phyloP scores from a whole-genome alignment of 2,888 invertebrate genomes.

The Melanostoma mellinum region DNA sequence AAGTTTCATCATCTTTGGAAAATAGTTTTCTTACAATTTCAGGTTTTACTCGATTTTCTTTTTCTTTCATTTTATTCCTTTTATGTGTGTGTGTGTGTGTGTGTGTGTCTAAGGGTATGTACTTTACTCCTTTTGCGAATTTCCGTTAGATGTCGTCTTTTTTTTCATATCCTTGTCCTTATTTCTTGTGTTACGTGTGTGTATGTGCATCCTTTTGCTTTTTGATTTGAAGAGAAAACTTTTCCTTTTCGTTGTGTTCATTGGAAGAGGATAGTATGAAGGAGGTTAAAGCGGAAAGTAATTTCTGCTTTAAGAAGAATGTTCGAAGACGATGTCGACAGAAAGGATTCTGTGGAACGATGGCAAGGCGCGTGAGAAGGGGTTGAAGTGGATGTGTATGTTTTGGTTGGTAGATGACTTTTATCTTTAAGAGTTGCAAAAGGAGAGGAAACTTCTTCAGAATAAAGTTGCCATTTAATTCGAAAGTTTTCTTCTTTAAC shows the following conservation, averaged over 20 bases:
- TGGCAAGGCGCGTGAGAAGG: background rate
- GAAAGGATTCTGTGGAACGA: background rate
- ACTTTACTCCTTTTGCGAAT: constrained; percentile 19
- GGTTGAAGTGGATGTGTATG: constrained; percentile 56
- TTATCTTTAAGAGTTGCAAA: constrained; percentile 47
- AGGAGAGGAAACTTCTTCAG: constrained; percentile 26
- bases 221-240: constrained; percentile 64
- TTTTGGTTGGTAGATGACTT: constrained; percentile 43
- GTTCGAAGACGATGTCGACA: constrained; percentile 43
- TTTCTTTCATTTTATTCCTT: constrained; percentile 11
- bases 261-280: background rate
- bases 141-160: constrained; percentile 26
- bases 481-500: constrained; percentile 50
- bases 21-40: constrained; percentile 70
- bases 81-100: no score
- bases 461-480: constrained; percentile 65
- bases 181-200: constrained; percentile 38
- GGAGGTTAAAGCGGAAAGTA: constrained; percentile 41
- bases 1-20: constrained; percentile 70
- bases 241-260: constrained; percentile 30
- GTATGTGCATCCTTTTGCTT: constrained; percentile 42
- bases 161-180: constrained; percentile 41
- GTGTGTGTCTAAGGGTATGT: no score
- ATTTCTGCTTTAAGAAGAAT: constrained; percentile 62
- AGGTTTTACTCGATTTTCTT: constrained; percentile 49